Evolutionary conservation across 2,113 vertebrate genomes (phyloP), one percentile per base, ranked within the genome.

Genomic region (Ornithorhynchus anatinus): DNA sequence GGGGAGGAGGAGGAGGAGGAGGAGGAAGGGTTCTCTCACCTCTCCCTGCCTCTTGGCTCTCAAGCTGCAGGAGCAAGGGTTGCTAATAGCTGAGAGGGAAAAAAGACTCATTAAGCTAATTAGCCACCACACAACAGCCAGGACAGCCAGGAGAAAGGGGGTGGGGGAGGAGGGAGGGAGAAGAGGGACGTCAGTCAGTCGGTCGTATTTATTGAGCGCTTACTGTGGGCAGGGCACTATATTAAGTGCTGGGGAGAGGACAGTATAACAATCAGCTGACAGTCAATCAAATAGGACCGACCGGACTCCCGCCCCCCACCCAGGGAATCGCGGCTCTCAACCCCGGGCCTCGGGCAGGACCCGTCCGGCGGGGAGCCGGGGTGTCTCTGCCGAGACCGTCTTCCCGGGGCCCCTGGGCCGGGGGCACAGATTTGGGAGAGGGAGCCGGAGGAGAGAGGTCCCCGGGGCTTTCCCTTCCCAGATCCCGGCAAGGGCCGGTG

Each of bases 21-120:
- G n/a, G 15, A 48, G 25, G 13, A 10, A n/a, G n/a, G n/a, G n/a
- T n/a, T n/a, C n/a, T n/a, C n/a, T n/a, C n/a, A n/a, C n/a, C n/a
- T n/a, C n/a, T n/a, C n/a, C n/a, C n/a, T n/a, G n/a, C 27, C 31
- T 61, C 22, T 31, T 7, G 16, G 23, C 38, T 40, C 29, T 1
- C 0, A 3, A n/a, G n/a, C n/a, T 13, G 42, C 47, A 12, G 0
- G 4, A 7, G 48, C 58, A 17, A 7, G 25, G 16, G 31, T 57
- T 37, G 16, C 51, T 57, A 61, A 1, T 0, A 37, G 1, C 19
- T 0, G 1, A 39, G 39, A 47, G 8, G 16, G 36, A 1, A 1
- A 1, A 69, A 35, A 60, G 43, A 20, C 33, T 36, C 35, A 37
- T 42, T 38, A 10, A 2, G 3, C 44, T 36, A 63, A 60, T 37